Evolutionary conservation across 2,797 vertebrate species (phyloP).

Genomic region (Gambelia wislizenii): DNA sequence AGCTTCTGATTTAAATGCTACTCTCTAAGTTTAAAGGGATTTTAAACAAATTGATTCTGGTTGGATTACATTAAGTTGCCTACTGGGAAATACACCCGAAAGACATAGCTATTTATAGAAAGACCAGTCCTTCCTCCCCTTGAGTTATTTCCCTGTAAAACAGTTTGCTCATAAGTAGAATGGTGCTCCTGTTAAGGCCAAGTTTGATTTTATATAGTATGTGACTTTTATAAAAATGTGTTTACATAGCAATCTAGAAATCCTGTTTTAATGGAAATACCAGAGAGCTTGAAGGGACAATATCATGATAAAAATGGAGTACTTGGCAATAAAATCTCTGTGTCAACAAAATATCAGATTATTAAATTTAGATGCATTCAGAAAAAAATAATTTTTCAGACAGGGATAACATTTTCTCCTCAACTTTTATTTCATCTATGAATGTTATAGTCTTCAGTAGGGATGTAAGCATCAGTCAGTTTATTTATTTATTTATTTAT

Average conservation of each 20-base stretch:
- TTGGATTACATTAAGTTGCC: neutral
- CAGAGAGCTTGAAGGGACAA: neutral
- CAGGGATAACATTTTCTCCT: neutral
- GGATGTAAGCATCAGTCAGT: neutral
- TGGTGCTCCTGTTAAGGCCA: neutral
- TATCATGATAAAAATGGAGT: conserved; percentile 9
- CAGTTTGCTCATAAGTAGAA: conserved; percentile 7
- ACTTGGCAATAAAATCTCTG: conserved; percentile 25
- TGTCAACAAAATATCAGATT: conserved; percentile 2
- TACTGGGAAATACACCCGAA: conserved; percentile 23
- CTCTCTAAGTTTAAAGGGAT: conserved; percentile 8
- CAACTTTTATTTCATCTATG: neutral
- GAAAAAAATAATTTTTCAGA: neutral
- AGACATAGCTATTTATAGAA: conserved; percentile 9
- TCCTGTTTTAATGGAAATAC: conserved; percentile 32
- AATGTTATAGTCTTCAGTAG: neutral
- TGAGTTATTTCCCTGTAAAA: neutral
- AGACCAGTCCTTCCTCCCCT: neutral
- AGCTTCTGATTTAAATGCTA: neutral
- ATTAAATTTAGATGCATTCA: neutral
- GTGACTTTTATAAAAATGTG: neutral
- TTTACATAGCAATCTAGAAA: conserved; percentile 13
- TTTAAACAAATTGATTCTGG: conserved; percentile 13
- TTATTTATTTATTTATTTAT: too few relatives aligned
- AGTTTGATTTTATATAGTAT: neutral